These are phyloP conservation scores for Maconellicoccus hirsutus DNA, from an alignment of 1,140 invertebrate species.

Conservation along the genomic window DNA sequence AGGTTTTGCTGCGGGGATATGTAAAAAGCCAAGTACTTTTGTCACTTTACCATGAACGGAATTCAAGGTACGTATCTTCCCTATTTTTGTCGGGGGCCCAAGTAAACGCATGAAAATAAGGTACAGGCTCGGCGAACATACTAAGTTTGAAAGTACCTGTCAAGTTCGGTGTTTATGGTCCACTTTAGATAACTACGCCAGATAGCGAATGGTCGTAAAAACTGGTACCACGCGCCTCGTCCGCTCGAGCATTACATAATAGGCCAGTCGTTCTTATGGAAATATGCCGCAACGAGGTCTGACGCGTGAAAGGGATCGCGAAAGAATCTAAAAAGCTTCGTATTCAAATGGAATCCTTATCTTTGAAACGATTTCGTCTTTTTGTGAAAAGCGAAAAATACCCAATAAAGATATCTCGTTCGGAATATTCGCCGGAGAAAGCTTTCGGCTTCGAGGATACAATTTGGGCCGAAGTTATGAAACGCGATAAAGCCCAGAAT, in stretches of 20 bases:
- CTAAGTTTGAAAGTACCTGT: slow-evolving; percentile 15
- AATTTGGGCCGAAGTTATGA: neutral
- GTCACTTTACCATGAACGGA: too few species aligned
- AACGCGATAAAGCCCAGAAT: neutral
- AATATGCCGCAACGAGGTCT: slow-evolving; percentile 14
- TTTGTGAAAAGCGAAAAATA: neutral
- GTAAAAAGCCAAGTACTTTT: too few species aligned
- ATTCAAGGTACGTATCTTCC: too few species aligned
- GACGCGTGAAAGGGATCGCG: neutral
- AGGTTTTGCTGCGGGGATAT: too few species aligned
- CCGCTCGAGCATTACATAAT: neutral
- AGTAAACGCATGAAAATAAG: too few species aligned
- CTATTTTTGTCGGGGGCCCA: too few species aligned
- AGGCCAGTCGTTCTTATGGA: slow-evolving; percentile 10
- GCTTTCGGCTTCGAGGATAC: neutral
- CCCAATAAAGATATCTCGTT: neutral
- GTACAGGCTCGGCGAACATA: neutral
- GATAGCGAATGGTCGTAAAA: slow-evolving; percentile 20
- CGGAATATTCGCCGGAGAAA: neutral
- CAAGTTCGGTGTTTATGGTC: slow-evolving; percentile 18
- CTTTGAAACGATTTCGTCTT: neutral
- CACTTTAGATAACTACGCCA: slow-evolving; percentile 14
- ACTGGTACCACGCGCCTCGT: slow-evolving; percentile 15
- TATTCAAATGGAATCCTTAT: slow-evolving; percentile 18
- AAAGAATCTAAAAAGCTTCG: slow-evolving; percentile 15